These are phyloP conservation scores for Enteromius unitaeniatus DNA, from an alignment of 2,797 vertebrate genomes.

Conservation along the genomic window DNA sequence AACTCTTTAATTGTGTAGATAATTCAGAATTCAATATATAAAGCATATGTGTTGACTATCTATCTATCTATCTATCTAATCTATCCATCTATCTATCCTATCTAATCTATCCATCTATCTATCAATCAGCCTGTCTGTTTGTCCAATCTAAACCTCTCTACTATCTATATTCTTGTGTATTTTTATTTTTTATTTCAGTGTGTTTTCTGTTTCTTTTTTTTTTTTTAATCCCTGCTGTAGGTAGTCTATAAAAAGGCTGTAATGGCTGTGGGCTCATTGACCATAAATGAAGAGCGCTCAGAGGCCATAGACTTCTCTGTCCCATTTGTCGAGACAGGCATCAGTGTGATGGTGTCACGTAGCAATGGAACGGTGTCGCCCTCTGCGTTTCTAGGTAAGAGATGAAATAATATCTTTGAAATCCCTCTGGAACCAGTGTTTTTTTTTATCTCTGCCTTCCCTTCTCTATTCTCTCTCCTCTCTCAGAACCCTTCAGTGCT, in stretches of 20 bases:
- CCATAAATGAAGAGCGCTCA: conserved; percentile 96
- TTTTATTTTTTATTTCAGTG: not conserved
- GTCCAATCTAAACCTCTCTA: not conserved
- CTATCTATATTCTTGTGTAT: not conserved
- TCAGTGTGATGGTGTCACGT: conserved; percentile 98
- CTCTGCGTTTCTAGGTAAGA: conserved; percentile 93
- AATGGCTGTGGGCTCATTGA: conserved; percentile 96
- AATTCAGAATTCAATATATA: too few species aligned
- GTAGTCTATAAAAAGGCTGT: conserved; percentile 93
- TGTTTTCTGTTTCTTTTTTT: not conserved
- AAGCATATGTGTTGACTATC: too few species aligned
- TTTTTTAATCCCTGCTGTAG: conserved; percentile 70
- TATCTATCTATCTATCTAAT: too few species aligned
- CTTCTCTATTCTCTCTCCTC: conserved; percentile 44
- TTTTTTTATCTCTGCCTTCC: conserved; percentile 28
- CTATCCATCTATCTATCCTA: too few species aligned
- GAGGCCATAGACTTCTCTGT: conserved; percentile 98
- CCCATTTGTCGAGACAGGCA: conserved; percentile 97
- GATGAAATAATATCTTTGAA: conserved; percentile 16
- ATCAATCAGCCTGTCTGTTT: not conserved
- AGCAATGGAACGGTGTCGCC: conserved; percentile 98
- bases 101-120: too few species aligned
- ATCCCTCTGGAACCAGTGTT: conserved; percentile 26
- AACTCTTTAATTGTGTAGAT: too few species aligned
- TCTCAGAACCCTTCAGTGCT: conserved; percentile 95